Conservation (phyloP, 1,140 invertebrate species). For the Anastatus disparis region DNA sequence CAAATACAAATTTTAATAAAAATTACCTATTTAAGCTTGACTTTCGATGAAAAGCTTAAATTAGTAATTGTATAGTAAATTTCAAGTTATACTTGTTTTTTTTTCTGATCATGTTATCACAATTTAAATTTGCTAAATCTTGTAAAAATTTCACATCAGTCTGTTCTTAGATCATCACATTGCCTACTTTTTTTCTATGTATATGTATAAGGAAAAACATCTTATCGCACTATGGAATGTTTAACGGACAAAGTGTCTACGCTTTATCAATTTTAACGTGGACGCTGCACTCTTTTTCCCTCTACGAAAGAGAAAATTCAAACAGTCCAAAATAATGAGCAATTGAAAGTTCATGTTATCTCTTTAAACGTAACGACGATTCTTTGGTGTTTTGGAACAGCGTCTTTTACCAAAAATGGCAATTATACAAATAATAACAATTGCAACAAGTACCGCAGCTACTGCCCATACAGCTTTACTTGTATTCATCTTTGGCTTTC, state of each 20-base stretch:
- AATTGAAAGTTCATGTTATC: too few species aligned
- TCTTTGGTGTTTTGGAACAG: conserved; percentile 60
- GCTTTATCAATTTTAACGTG: too few species aligned
- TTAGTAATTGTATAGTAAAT: too few species aligned
- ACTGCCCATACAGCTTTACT: conserved; percentile 60
- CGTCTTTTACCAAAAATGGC: conserved; percentile 57
- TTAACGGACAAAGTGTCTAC: neutral
- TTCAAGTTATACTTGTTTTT: too few species aligned
- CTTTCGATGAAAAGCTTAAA: too few species aligned
- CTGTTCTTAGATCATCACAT: neutral
- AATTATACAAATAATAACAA: conserved; percentile 55
- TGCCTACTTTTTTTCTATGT: too few species aligned
- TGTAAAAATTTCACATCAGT: too few species aligned
- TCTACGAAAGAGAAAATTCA: too few species aligned
- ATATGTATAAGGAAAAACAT: neutral
- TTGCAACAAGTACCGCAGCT: conserved; percentile 54
- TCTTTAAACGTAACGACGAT: conserved; percentile 58
- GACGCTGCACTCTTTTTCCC: neutral
- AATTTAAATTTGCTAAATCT: neutral
- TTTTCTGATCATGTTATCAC: too few species aligned
- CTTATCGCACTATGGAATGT: conserved; percentile 14
- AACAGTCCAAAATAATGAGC: too few species aligned
- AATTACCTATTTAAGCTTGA: too few species aligned
- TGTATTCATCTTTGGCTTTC: conserved; percentile 49
- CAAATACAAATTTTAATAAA: too few species aligned